Base-by-base conservation (phyloP, 2,113 vertebrate species). In the Paracanthobrama guichenoti region DNA sequence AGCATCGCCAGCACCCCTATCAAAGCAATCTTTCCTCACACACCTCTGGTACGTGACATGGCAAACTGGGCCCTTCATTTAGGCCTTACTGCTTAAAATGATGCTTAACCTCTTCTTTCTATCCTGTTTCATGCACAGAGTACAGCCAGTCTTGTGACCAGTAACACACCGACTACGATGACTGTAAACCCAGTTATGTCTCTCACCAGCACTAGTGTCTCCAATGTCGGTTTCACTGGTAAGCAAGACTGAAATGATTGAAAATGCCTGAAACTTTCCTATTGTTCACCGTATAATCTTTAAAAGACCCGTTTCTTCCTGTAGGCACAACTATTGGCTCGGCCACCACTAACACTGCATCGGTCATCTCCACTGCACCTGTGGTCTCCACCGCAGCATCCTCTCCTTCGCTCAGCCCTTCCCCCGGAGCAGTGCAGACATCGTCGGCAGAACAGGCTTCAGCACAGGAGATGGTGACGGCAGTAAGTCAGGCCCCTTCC, bases 71-170 rank as follows among this genome's bases (percentile, higher is more conserved):
- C 12, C 10, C 18, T 75, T 31, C 14, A 59, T 69, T 66, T 53
- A 73, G 55, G 18, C 24, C 12, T 42, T 9, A 42, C 35, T 48
- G 7, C 31, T 86, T 35, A 3, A 81, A 14, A 48, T 39, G 44
- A 42, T 44, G 5, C 13, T 78, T 4, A 69, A 57, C 28, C 14
- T 82, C 14, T 64, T 66, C 62, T 11, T 79, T 13, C 1, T 79
- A 72, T 72, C 78, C 57, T 7, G 18, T 24, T 74, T 11, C 91
- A 99, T 97, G 96, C 97, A 94, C 95, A 96, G 90, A 97, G 96
- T 94, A 98, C 98, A n/a, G 96, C 97, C 84, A 98, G 97, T 96
- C 97, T 99, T 95, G 97, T 99, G 93, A 97, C 95, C 89, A 99
- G 97, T 94, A 99, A 95, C 91, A 94, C 97, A 86, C 95, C 98